These are phyloP conservation scores for Drosophila bocqueti DNA, from an alignment of 1,140 invertebrate genomes.

Conservation along the genomic window DNA sequence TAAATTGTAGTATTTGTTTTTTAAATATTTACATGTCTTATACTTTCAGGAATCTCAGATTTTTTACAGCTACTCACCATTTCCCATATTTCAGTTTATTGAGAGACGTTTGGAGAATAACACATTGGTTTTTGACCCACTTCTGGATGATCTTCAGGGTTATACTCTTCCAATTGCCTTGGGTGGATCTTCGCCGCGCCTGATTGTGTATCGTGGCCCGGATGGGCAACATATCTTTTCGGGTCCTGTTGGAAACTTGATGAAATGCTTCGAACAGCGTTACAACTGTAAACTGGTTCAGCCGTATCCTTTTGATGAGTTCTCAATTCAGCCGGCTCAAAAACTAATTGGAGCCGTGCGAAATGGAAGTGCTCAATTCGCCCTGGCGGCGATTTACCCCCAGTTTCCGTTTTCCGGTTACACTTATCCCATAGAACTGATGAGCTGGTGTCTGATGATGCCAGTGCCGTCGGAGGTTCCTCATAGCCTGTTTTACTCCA, in stretches of 20 bases:
- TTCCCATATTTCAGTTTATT: constrained; percentile 57
- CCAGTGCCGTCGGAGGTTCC: constrained; percentile 59
- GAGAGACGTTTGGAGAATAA: constrained; percentile 22
- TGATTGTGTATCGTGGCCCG: constrained; percentile 52
- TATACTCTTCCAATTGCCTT: constrained; percentile 47
- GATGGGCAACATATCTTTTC: constrained; percentile 36
- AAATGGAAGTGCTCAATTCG: constrained; percentile 60
- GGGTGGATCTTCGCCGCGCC: constrained; percentile 65
- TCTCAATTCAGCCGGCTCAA: constrained; percentile 11
- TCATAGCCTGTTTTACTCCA: constrained; percentile 50
- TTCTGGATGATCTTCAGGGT: constrained; percentile 47
- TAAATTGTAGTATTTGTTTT: no score
- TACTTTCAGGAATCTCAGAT: constrained; percentile 44
- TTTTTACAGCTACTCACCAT: constrained; percentile 62
- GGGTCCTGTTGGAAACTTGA: constrained; percentile 64
- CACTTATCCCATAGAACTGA: constrained; percentile 63
- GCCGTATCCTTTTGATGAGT: constrained; percentile 33
- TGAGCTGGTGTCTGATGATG: constrained; percentile 75
- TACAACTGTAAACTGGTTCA: constrained; percentile 54
- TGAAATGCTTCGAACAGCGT: constrained; percentile 47
- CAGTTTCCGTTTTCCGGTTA: constrained; percentile 23
- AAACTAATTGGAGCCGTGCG: constrained; percentile 48
- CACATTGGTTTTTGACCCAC: constrained; percentile 16
- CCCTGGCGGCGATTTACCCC: constrained; percentile 39
- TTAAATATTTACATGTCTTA: not conserved